Conservation (phyloP, 2,113 vertebrate species). For the Chionomys nivalis region DNA sequence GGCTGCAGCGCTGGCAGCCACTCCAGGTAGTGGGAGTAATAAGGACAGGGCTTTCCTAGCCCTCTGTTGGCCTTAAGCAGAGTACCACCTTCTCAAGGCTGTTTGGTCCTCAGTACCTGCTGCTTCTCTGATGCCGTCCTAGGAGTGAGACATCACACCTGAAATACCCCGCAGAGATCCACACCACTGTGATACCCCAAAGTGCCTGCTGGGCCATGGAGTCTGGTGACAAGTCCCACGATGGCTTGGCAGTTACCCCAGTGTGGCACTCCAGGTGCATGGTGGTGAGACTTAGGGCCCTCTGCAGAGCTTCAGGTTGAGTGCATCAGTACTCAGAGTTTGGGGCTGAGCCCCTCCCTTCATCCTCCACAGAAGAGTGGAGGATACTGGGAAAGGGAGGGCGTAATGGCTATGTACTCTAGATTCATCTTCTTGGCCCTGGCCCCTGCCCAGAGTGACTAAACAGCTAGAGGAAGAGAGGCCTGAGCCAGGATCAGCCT, state of each 20-base stretch:
- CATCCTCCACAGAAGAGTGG: background rate
- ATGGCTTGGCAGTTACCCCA: background rate
- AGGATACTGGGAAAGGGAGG: background rate
- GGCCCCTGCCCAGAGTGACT: background rate
- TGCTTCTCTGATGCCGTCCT: background rate
- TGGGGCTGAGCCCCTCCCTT: background rate
- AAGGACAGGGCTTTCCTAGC: background rate
- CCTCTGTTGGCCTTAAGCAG: background rate
- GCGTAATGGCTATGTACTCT: background rate
- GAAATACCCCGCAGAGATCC: background rate
- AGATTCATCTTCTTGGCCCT: background rate
- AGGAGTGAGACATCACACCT: background rate
- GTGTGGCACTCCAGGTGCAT: too few relatives aligned
- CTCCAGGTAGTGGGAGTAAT: background rate
- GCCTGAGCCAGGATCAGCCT: background rate
- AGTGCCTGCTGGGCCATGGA: background rate
- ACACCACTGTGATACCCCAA: background rate
- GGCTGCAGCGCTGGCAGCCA: background rate
- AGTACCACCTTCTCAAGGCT: background rate
- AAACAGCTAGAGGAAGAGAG: background rate
- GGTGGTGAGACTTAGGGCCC: background rate
- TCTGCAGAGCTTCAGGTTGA: background rate
- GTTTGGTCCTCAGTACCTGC: background rate
- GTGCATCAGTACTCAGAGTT: background rate
- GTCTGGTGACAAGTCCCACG: background rate